Conservation (phyloP, 1,140 invertebrate genomes). For the Drosophila serrata region DNA sequence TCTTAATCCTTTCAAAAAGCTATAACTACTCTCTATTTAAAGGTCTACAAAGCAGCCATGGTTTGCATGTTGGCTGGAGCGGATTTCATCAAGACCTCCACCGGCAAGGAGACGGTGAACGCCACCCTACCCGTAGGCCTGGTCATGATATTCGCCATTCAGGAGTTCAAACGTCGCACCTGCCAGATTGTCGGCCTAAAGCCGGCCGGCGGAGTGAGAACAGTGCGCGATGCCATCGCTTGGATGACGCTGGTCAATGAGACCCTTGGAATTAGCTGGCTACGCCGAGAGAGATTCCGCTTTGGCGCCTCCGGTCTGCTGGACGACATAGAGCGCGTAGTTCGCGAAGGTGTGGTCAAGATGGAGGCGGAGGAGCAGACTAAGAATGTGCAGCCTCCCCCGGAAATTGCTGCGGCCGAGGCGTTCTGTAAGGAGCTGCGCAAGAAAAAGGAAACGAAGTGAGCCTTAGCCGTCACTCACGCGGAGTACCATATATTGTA, state of each 20-base stretch:
- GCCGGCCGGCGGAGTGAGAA: conserved; percentile 97
- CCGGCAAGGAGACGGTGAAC: conserved; percentile 98
- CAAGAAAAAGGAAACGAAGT: conserved; percentile 30
- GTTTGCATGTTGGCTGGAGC: conserved; percentile 97
- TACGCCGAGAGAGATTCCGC: conserved; percentile 93
- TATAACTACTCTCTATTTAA: neutral
- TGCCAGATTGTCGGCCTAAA: conserved; percentile 96
- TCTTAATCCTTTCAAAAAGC: neutral
- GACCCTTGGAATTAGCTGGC: conserved; percentile 95
- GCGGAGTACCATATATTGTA: conserved; percentile 55
- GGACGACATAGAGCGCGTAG: conserved; percentile 88
- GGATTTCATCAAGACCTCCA: conserved; percentile 99
- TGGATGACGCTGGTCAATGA: conserved; percentile 95
- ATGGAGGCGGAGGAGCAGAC: conserved; percentile 36
- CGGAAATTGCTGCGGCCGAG: conserved; percentile 8
- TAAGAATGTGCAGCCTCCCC: neutral
- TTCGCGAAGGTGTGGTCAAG: conserved; percentile 57
- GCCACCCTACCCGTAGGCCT: conserved; percentile 96
- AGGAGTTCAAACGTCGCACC: conserved; percentile 91
- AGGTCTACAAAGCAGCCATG: conserved; percentile 93
- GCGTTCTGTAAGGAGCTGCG: conserved; percentile 49
- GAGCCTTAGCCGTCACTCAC: conserved; percentile 27
- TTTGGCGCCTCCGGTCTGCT: conserved; percentile 97
- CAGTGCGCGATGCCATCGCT: conserved; percentile 93
- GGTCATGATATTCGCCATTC: conserved; percentile 97